Evolutionary conservation across 2,888 invertebrate species (phyloP), one percentile per base, ranked within the genome.

Genomic region (Matsumyia berberina): DNA sequence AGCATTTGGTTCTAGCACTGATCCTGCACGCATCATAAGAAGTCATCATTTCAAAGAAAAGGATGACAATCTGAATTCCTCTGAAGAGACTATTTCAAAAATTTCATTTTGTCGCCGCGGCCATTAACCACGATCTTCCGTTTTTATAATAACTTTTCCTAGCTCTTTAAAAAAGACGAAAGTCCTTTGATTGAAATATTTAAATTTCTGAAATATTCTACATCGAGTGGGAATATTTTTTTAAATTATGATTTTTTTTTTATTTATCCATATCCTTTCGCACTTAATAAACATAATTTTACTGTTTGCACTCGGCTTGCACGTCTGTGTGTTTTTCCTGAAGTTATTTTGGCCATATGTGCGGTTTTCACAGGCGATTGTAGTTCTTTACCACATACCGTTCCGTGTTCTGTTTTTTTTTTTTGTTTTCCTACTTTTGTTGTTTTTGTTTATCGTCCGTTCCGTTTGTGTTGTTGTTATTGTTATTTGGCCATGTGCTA

Each of bases 341-440:
- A 76, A 85, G 80, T 80, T 85, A 85, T 85, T 85, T 85, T 80
- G 80, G 70, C 77, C 86, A 81, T 80, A 86, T 86, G 80, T 80
- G 86, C 72, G 86, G 86, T 86, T 86, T 86, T 86, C 72, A 81
- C 81, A 77, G 76, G 81, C 81, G 86, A 86, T 86, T 86, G 86
- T 86, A 81, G 86, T 86, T 81, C 77, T 70, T 74, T 55, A 85
- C 85, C 85, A 60, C 85, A 85, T 69, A 79, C 67, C 73, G 69
- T 69, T 74, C 5, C 44, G 51, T 74, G 37, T 70, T 74, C 42
- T 73, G 37, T 46, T 46, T 49, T 35, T 76, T 49, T 64, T 35
- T 33, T 35, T 1, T 55, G 67, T 60, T 60, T 15, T 33, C 5
- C n/a, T 31, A 19, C n/a, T 44, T 49, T 66, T 49, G 24, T 67